Base-by-base conservation (phyloP, 2,888 invertebrate genomes). In the Caradrina kadenii region DNA sequence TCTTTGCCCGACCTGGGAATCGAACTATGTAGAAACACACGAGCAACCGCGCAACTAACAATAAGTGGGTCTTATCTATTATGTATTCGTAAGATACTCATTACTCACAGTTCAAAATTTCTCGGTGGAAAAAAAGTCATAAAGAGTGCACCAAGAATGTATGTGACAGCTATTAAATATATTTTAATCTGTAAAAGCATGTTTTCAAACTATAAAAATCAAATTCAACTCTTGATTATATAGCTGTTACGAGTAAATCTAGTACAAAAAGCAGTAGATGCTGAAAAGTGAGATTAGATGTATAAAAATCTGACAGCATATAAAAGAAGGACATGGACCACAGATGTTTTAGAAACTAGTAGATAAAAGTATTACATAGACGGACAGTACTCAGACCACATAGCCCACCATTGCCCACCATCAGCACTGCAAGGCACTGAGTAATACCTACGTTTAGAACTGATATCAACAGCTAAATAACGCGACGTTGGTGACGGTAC, bases 171-270 rank as follows among this genome's bases (percentile, higher is more conserved):
- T 77, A 94, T 88, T 74, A 94, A 89, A 86, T 93, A 93, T 63
- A 94, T 79, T 91, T 96, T 96, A 67, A 94, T 87, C 79, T 94
- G 92, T 71, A 95, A 87, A 80, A 95, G 87, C 95, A 95, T 96
- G 11, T 73, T 65, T 87, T 21, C 62, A 54, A 11, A 54, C 35
- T 8, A 42, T 59, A 64, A 26, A 64, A 71, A 73, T 45, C 5
- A 45, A 79, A n/a, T 45, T 65, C 5, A 35, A 42, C 15, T 35
- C 42, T 50, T 21, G 13, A 45, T n/a, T 31, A 31, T 21, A 31
- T 50, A 13, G 19, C 17, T 31, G 48, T 31, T 49, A 76, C n/a
- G 11, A 35, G 42, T 42, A 71, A 69, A 71, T 69, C n/a, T 55
- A 45, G 15, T 69, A 77, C 31, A 77, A 77, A 77, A 70, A 2